Evolutionary conservation across 2,113 vertebrate genomes (phyloP).

Genomic region (Phaethornis superciliosus): DNA sequence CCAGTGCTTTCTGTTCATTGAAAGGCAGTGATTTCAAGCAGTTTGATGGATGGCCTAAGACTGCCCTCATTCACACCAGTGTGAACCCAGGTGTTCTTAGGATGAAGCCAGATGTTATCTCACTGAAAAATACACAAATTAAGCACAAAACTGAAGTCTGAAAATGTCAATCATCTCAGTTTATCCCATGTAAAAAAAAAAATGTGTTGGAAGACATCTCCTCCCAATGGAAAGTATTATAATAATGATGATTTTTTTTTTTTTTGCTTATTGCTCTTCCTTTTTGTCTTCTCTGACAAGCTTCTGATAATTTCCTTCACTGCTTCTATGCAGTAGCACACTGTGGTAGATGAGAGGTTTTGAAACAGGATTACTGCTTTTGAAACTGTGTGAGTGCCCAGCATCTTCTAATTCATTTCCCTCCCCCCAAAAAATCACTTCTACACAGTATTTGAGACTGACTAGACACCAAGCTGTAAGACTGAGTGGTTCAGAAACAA

Average conservation of each 20-base stretch:
- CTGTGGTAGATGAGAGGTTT: background rate
- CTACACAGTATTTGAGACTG: background rate
- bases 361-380: background rate
- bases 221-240: background rate
- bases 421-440: background rate
- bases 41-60: background rate
- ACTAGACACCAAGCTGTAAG: background rate
- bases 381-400: background rate
- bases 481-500: background rate
- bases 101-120: background rate
- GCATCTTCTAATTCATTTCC: background rate
- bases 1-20: background rate
- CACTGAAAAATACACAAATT: background rate
- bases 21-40: background rate
- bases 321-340: background rate
- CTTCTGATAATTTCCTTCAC: background rate
- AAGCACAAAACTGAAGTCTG: background rate
- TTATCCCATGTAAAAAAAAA: background rate
- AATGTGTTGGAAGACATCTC: background rate
- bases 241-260: background rate
- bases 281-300: background rate
- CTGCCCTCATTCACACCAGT: background rate
- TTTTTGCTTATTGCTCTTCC: background rate
- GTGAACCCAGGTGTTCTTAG: background rate
- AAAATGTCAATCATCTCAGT: background rate